Percentiles rank a stretch among this genome's conserved stretches.
These are phyloP conservation scores for Limnephilus marmoratus DNA, from an alignment of 2,888 invertebrate genomes.

Conservation along the genomic window DNA sequence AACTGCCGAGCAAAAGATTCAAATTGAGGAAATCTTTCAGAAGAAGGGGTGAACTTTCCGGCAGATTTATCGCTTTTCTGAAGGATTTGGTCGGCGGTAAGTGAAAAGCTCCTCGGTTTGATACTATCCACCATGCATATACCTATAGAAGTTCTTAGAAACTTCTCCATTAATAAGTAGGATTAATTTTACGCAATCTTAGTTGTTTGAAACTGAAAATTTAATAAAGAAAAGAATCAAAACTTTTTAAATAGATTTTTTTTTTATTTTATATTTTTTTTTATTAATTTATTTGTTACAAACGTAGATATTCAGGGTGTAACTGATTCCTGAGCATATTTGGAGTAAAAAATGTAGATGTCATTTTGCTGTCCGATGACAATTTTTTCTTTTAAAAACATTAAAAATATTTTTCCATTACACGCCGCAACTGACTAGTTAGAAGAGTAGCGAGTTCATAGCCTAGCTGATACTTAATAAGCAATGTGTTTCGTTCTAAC, in stretches of 20 bases:
- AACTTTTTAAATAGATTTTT: not conserved
- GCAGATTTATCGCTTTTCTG: slow-evolving; percentile 24
- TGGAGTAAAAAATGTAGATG: too few species aligned
- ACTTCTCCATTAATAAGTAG: not conserved
- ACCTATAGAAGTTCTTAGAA: not conserved
- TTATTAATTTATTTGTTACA: too few species aligned
- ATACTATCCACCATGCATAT: not conserved
- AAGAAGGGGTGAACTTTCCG: not conserved
- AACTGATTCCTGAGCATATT: too few species aligned
- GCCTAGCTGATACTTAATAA: too few species aligned
- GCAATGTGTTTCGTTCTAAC: too few species aligned
- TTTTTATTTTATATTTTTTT: too few species aligned
- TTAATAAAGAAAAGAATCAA: not conserved
- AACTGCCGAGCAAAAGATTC: slow-evolving; percentile 10
- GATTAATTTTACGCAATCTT: not conserved
- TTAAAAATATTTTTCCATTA: too few species aligned
- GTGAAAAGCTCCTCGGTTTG: slow-evolving; percentile 21
- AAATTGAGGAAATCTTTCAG: slow-evolving; percentile 40
- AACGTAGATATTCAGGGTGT: too few species aligned
- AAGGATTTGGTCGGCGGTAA: slow-evolving; percentile 18
- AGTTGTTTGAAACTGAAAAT: not conserved
- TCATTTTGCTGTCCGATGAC: too few species aligned
- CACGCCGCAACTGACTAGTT: too few species aligned
- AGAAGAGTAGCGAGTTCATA: too few species aligned
- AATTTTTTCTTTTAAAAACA: too few species aligned